Evolutionary conservation across 1,140 invertebrate species (phyloP).

Genomic region (Hycleus cichorii): DNA sequence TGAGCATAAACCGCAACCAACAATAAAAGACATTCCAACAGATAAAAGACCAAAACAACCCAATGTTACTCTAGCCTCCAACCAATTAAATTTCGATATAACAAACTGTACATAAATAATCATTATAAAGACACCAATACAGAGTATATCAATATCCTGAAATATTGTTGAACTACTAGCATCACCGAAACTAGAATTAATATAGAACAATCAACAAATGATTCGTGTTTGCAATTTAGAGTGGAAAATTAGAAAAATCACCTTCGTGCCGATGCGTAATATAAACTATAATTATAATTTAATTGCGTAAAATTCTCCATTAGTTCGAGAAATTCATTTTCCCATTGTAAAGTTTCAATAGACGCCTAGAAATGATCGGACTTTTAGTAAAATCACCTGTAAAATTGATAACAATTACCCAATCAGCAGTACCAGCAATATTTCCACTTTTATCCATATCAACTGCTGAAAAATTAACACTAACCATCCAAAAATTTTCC

Average conservation of each 20-base stretch:
- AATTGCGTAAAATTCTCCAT: conserved; percentile 32
- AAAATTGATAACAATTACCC: conserved; percentile 43
- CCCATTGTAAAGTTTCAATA: conserved; percentile 56
- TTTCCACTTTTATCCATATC: conserved; percentile 59
- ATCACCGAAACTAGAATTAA: conserved; percentile 56
- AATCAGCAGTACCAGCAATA: conserved; percentile 63
- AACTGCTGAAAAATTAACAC: conserved; percentile 59
- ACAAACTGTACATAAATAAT: conserved; percentile 66
- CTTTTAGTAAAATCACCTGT: neutral
- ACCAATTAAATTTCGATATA: conserved; percentile 64
- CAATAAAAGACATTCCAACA: conserved; percentile 68
- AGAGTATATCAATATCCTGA: conserved; percentile 63
- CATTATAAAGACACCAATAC: conserved; percentile 61
- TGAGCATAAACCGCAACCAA: conserved; percentile 66
- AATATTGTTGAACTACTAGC: conserved; percentile 60
- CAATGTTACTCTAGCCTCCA: conserved; percentile 61
- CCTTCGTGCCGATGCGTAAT: conserved; percentile 60
- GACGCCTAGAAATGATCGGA: conserved; percentile 44
- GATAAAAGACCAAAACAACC: conserved; percentile 60
- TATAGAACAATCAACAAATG: neutral
- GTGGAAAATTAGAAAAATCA: conserved; percentile 14
- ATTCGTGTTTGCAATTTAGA: neutral
- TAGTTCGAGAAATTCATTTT: conserved; percentile 52
- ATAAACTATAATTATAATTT: conserved; percentile 41
- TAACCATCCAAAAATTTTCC: conserved; percentile 54